These are phyloP conservation scores for Helogale parvula DNA, from an alignment of 2,113 vertebrate species.

Conservation along the genomic window DNA sequence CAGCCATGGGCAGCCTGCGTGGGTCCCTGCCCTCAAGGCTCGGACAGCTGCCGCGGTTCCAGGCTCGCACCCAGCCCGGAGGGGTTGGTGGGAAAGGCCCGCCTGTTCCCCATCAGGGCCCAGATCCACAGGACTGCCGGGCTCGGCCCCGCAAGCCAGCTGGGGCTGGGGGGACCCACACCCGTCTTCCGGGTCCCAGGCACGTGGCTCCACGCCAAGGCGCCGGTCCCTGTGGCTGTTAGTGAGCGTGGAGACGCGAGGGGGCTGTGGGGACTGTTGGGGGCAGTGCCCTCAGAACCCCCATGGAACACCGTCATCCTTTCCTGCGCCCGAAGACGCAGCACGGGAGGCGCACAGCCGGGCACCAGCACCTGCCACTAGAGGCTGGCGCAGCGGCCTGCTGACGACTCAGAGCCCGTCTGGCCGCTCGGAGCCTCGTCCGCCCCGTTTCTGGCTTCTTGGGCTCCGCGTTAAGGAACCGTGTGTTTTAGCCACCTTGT, in stretches of 20 bases:
- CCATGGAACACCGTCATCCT: neutral
- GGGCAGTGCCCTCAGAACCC: neutral
- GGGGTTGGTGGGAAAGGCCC: neutral
- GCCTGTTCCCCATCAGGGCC: neutral
- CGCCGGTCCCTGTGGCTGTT: rapidly evolving
- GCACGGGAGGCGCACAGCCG: rapidly evolving
- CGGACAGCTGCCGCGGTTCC: neutral
- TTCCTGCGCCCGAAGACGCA: neutral
- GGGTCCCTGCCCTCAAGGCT: neutral
- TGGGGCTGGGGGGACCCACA: neutral
- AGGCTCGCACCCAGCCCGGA: neutral
- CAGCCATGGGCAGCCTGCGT: neutral
- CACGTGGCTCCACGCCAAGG: neutral
- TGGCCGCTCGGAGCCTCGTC: neutral
- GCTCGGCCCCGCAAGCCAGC: too few relatives aligned
- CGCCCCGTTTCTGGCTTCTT: rapidly evolving
- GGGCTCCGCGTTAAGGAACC: neutral
- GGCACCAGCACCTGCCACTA: neutral
- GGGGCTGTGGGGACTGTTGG: rapidly evolving
- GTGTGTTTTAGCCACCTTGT: neutral
- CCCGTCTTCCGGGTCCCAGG: neutral
- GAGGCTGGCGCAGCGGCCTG: neutral
- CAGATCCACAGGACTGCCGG: neutral
- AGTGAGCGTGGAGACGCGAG: neutral
- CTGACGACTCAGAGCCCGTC: neutral